Percentiles rank a stretch among this genome's conserved stretches.
Evolutionary conservation across 2,888 invertebrate genomes (phyloP).

Genomic region (Polymixis flavicincta): DNA sequence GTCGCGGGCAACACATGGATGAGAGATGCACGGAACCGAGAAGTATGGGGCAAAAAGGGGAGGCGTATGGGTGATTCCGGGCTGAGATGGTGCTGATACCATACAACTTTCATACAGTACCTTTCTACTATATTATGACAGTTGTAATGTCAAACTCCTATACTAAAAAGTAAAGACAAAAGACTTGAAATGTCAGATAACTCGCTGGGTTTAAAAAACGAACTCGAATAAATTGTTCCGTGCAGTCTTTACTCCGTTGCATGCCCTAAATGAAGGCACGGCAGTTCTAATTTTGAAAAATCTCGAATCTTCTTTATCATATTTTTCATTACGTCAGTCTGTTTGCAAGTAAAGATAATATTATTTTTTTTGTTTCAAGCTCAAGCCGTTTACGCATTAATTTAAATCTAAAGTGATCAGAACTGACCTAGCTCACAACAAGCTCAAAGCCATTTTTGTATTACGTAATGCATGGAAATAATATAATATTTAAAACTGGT

Average conservation of each 20-base stretch:
- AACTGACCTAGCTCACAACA: constrained; percentile 38
- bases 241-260: not conserved
- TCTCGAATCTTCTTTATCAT: not conserved
- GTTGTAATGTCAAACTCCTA: too few species aligned
- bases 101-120: too few species aligned
- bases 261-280: not conserved
- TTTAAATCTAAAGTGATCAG: not conserved
- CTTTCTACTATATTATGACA: too few species aligned
- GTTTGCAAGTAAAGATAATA: not conserved
- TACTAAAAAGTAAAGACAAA: too few species aligned
- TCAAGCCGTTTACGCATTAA: not conserved
- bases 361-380: not conserved
- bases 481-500: constrained; percentile 22
- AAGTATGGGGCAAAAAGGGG: too few species aligned
- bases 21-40: too few species aligned
- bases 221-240: not conserved
- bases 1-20: too few species aligned
- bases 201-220: too few species aligned
- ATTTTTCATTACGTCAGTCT: not conserved
- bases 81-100: too few species aligned
- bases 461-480: constrained; percentile 24
- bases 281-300: not conserved
- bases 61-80: too few species aligned
- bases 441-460: not conserved
- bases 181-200: too few species aligned